Conservation (phyloP, 2,113 vertebrate genomes). For the Eubucco bourcierii region DNA sequence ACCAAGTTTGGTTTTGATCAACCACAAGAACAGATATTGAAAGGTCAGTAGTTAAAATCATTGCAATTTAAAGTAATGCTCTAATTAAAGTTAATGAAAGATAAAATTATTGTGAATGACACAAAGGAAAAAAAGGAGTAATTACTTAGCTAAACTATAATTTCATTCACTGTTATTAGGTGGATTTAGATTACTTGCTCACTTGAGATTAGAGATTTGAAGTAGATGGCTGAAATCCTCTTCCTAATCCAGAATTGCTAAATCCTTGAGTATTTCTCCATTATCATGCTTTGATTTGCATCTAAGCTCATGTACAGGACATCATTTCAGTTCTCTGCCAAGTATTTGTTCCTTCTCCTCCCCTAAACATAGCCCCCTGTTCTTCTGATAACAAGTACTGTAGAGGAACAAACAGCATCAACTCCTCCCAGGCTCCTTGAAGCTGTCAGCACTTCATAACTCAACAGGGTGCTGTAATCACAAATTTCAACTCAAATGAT, state of each 20-base stretch:
- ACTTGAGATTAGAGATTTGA: conserved; percentile 61
- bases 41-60: neutral
- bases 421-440: neutral
- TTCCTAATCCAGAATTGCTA: conserved; percentile 52
- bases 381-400: neutral
- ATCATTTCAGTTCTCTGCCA: conserved; percentile 18
- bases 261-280: conserved; percentile 51
- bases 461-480: neutral
- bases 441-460: neutral
- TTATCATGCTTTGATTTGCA: conserved; percentile 9
- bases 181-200: conserved; percentile 60
- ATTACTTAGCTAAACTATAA: conserved; percentile 29
- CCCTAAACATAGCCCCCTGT: neutral
- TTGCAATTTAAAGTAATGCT: neutral
- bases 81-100: neutral
- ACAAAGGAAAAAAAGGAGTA: neutral
- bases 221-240: conserved; percentile 65
- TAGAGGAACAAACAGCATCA: neutral
- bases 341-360: neutral
- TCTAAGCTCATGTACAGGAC: neutral
- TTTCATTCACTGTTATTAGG: conserved; percentile 58
- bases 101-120: neutral
- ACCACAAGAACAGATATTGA: neutral
- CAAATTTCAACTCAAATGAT: neutral
- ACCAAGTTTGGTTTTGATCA: neutral